Percentiles rank a stretch among this genome's conserved stretches.
Conservation (phyloP, 2,797 vertebrate species). For the Melanotaenia maccullochi region DNA sequence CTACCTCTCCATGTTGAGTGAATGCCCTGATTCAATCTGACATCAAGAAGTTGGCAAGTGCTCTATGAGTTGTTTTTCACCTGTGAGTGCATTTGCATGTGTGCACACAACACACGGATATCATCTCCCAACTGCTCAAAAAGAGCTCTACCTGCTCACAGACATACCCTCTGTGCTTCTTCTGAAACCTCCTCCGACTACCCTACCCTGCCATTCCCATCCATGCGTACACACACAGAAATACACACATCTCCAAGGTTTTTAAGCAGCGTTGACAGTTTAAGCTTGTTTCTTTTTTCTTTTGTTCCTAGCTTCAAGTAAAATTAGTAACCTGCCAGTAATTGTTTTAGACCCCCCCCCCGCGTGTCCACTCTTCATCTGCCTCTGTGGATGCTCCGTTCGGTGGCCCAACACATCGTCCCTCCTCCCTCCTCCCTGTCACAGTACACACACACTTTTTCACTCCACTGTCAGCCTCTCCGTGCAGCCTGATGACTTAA, state of each 20-base stretch:
- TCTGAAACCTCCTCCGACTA: slow-evolving; percentile 66
- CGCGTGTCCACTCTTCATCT: slow-evolving; percentile 60
- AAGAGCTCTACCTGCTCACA: slow-evolving; percentile 17
- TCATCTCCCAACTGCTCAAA: slow-evolving; percentile 13
- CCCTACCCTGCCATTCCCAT: slow-evolving; percentile 50
- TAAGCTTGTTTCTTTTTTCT: slow-evolving; percentile 87
- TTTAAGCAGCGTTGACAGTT: slow-evolving; percentile 92
- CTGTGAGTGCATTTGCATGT: slow-evolving; percentile 8
- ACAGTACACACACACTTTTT: slow-evolving; percentile 76
- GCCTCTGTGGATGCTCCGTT: slow-evolving; percentile 53
- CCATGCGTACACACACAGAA: slow-evolving; percentile 70
- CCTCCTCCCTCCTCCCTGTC: slow-evolving; percentile 50
- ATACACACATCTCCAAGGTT: slow-evolving; percentile 84
- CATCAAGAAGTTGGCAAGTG: slow-evolving; percentile 82
- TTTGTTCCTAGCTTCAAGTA: slow-evolving; percentile 87
- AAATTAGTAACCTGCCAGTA: slow-evolving; percentile 98
- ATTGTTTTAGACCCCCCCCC: slow-evolving; percentile 76
- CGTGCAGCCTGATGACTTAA: slow-evolving; percentile 97
- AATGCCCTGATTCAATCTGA: slow-evolving; percentile 89
- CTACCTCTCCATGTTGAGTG: slow-evolving; percentile 80
- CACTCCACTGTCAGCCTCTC: slow-evolving; percentile 83
- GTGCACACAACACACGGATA: background rate
- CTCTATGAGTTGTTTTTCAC: slow-evolving; percentile 15
- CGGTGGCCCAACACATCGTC: slow-evolving; percentile 65
- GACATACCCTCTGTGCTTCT: slow-evolving; percentile 20